phyloP scores from a whole-genome alignment of 1,140 invertebrate species.

The Piezodorus guildinii region DNA sequence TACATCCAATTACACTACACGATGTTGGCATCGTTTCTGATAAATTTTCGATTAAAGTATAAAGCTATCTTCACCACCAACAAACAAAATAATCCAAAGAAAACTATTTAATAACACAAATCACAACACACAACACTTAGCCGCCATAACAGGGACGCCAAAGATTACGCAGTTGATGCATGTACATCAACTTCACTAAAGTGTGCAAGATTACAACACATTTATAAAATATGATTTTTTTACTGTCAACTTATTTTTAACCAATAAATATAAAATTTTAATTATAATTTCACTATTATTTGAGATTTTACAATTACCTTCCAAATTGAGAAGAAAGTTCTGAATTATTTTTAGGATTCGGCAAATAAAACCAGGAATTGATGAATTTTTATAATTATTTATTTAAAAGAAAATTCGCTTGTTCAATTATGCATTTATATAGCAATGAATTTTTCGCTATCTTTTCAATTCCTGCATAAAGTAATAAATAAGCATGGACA shows the following conservation, averaged over 20 bases:
- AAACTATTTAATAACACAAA: background rate
- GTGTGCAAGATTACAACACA: no score
- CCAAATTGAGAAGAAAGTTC: no score
- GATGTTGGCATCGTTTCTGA: background rate
- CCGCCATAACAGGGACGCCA: slow-evolving; percentile 3
- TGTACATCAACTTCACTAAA: no score
- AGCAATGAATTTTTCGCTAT: background rate
- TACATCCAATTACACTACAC: slow-evolving; percentile 11
- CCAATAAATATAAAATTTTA: no score
- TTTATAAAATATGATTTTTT: no score
- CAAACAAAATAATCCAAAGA: background rate
- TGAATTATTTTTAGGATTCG: background rate
- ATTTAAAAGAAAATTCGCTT: background rate
- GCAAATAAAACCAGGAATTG: background rate
- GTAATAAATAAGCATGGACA: background rate
- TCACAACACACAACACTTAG: background rate
- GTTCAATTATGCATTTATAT: background rate
- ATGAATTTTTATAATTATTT: background rate
- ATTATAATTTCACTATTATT: no score
- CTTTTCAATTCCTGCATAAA: background rate
- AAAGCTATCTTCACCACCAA: background rate
- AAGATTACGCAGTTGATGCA: no score
- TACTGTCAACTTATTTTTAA: no score
- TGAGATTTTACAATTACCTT: no score
- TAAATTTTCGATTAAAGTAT: background rate